Conservation (phyloP, 1,140 invertebrate species). For the Drosophila ohnishii region DNA sequence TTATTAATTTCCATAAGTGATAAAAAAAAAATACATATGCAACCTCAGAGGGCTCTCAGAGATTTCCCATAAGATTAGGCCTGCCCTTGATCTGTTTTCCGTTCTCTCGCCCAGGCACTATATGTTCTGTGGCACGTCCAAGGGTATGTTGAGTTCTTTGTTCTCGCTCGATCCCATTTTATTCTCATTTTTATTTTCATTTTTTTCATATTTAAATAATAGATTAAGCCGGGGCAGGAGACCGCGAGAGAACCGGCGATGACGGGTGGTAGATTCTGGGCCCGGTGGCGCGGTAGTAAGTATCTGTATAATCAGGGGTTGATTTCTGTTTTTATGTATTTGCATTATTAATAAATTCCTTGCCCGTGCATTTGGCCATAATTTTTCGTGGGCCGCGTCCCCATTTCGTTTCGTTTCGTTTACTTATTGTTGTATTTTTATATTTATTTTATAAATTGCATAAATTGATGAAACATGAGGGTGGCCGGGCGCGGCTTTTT, state of each 20-base stretch:
- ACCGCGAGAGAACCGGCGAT: constrained; percentile 15
- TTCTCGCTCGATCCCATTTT: constrained; percentile 37
- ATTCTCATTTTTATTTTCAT: constrained; percentile 73
- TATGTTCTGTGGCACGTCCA: background rate
- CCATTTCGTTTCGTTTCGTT: constrained; percentile 45
- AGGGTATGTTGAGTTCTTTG: constrained; percentile 53
- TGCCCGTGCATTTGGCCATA: constrained; percentile 73
- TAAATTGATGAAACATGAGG: constrained; percentile 76
- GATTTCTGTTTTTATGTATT: constrained; percentile 81
- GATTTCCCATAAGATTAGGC: constrained; percentile 15
- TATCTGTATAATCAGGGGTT: constrained; percentile 82
- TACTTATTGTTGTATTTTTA: constrained; percentile 73
- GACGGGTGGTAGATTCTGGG: constrained; percentile 50
- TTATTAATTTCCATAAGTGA: constrained; percentile 15
- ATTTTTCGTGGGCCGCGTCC: constrained; percentile 52
- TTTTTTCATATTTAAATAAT: constrained; percentile 79
- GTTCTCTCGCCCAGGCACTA: background rate
- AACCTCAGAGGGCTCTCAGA: background rate
- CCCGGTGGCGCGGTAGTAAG: constrained; percentile 43
- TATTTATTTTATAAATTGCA: constrained; percentile 82
- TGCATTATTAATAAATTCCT: constrained; percentile 81
- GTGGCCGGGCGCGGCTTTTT: constrained; percentile 40
- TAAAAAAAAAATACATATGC: background rate
- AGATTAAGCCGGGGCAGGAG: constrained; percentile 67
- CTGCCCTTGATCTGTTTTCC: constrained; percentile 9